These are phyloP conservation scores for Camponotus pennsylvanicus DNA, from an alignment of 1,140 invertebrate species.

Conservation along the genomic window DNA sequence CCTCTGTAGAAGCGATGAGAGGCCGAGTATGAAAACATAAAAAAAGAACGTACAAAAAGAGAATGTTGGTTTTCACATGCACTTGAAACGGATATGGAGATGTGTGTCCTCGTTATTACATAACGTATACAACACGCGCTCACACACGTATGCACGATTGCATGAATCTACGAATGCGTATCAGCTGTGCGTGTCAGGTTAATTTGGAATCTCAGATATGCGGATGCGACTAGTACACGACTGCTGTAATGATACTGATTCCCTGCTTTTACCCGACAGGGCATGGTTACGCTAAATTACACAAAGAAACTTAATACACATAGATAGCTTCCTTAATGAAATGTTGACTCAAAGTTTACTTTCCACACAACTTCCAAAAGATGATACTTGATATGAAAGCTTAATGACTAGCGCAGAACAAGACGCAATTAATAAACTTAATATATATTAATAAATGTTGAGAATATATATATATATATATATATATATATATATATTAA, in stretches of 20 bases:
- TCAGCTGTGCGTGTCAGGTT: slow-evolving; percentile 29
- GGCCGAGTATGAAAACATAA: slow-evolving; percentile 25
- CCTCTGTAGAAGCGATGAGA: slow-evolving; percentile 17
- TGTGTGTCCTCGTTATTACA: slow-evolving; percentile 55
- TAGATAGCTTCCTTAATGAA: neutral
- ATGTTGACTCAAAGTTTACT: neutral
- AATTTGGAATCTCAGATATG: slow-evolving; percentile 54
- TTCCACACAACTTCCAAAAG: neutral
- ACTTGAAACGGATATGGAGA: slow-evolving; percentile 49
- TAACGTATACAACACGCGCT: neutral
- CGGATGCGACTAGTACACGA: slow-evolving; percentile 10
- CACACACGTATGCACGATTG: neutral
- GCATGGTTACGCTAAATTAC: slow-evolving; percentile 2
- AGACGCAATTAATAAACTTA: neutral
- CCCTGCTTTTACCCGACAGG: slow-evolving; percentile 21
- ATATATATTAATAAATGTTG: too few relatives aligned
- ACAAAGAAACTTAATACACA: neutral
- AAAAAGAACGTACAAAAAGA: slow-evolving; percentile 29
- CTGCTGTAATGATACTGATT: neutral
- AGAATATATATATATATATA: too few relatives aligned
- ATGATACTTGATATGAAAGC: neutral
- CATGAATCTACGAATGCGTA: slow-evolving; percentile 10
- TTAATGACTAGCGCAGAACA: neutral
- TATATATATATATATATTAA: too few relatives aligned
- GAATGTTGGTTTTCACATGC: slow-evolving; percentile 24